Evolutionary conservation across 2,888 invertebrate genomes (phyloP).

Genomic region (Theristus sp.): DNA sequence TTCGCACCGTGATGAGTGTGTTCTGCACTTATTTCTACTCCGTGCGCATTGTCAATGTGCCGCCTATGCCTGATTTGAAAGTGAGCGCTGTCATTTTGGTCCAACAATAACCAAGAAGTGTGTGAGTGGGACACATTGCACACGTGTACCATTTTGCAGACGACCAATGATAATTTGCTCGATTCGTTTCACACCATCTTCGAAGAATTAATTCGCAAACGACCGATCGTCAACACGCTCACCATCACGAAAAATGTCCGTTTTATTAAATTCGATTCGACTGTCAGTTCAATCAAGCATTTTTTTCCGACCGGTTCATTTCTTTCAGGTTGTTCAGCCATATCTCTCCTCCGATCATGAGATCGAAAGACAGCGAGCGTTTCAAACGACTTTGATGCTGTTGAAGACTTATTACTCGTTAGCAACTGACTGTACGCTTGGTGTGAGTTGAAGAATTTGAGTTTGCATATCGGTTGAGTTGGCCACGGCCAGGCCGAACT

Average conservation of each 20-base stretch:
- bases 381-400: constrained; percentile 1
- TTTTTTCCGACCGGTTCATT: neutral
- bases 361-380: constrained; percentile 5
- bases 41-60: neutral
- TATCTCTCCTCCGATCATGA: constrained; percentile 3
- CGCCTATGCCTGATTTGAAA: neutral
- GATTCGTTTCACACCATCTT: neutral
- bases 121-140: too few relatives aligned
- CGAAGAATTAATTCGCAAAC: neutral
- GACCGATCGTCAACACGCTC: neutral
- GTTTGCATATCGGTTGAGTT: too few relatives aligned
- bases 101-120: too few relatives aligned
- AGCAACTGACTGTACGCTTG: constrained; percentile 3
- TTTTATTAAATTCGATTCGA: too few relatives aligned
- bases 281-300: too few relatives aligned
- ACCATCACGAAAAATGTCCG: neutral
- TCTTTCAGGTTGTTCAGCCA: constrained; percentile 6
- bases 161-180: neutral
- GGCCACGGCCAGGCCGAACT: too few relatives aligned
- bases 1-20: neutral
- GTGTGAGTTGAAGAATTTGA: too few relatives aligned
- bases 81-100: too few relatives aligned
- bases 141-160: too few relatives aligned
- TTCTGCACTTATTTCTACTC: neutral
- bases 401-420: constrained; percentile 5